These are phyloP conservation scores for Irena cyanogastra DNA, from an alignment of 2,113 vertebrate genomes.

Conservation along the genomic window DNA sequence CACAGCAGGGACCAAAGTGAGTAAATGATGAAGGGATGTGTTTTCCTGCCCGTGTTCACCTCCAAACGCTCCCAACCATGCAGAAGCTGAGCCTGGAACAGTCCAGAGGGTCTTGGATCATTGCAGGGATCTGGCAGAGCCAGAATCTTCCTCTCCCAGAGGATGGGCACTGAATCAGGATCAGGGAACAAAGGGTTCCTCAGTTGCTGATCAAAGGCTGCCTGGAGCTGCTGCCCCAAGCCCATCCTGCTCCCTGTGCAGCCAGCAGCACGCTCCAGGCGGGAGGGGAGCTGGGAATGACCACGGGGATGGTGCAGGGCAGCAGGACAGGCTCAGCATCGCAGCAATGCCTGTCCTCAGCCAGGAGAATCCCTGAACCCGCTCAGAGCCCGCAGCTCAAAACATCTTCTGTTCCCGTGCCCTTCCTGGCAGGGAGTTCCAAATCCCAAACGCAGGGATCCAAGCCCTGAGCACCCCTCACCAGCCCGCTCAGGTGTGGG, in stretches of 20 bases:
- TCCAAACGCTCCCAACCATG: rapidly evolving
- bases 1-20: too few relatives aligned
- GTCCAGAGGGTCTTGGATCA: neutral
- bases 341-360: neutral
- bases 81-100: neutral
- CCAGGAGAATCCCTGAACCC: neutral
- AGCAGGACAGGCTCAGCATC: neutral
- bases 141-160: neutral
- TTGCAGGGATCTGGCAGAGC: neutral
- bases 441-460: neutral
- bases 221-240: neutral
- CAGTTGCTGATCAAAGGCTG: neutral
- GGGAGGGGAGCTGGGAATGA: neutral
- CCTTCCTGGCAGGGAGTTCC: neutral
- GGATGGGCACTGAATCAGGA: neutral
- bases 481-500: neutral
- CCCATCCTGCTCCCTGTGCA: neutral
- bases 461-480: neutral
- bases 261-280: neutral
- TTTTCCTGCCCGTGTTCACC: neutral
- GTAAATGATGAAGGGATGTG: neutral
- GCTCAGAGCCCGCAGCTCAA: rapidly evolving
- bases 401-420: neutral
- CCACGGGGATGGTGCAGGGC: neutral
- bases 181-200: neutral